Evolutionary conservation across 2,888 invertebrate genomes (phyloP).

Genomic region (Chymomyza amoena): DNA sequence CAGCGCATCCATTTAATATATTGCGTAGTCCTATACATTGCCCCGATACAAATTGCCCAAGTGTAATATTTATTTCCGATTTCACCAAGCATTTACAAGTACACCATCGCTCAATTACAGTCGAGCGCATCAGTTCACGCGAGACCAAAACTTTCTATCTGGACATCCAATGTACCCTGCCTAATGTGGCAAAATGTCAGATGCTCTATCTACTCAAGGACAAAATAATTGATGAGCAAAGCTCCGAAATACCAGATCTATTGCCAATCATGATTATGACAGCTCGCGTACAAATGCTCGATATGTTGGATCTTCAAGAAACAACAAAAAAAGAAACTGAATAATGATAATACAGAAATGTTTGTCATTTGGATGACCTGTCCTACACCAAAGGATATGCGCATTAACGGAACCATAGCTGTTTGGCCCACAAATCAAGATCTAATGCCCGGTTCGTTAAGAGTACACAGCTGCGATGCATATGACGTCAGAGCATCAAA

Average conservation of each 20-base stretch:
- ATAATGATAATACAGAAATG: slow-evolving; percentile 31
- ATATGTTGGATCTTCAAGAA: slow-evolving; percentile 32
- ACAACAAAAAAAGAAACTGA: not conserved
- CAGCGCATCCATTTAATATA: slow-evolving; percentile 42
- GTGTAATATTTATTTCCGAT: slow-evolving; percentile 68
- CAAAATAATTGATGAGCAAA: slow-evolving; percentile 62
- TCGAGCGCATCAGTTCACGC: slow-evolving; percentile 64
- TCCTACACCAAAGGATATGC: slow-evolving; percentile 52
- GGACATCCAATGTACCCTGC: slow-evolving; percentile 52
- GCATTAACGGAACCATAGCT: slow-evolving; percentile 59
- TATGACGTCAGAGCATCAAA: slow-evolving; percentile 66
- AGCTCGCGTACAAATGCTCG: slow-evolving; percentile 49
- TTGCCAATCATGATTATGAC: slow-evolving; percentile 74
- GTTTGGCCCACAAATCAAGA: slow-evolving; percentile 59
- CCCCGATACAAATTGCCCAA: slow-evolving; percentile 63
- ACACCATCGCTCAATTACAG: slow-evolving; percentile 64
- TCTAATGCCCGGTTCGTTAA: slow-evolving; percentile 46
- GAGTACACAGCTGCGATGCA: slow-evolving; percentile 65
- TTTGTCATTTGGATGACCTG: slow-evolving; percentile 74
- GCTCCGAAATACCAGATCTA: slow-evolving; percentile 56
- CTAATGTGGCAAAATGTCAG: slow-evolving; percentile 63
- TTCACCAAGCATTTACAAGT: slow-evolving; percentile 68
- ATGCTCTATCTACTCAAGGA: slow-evolving; percentile 66
- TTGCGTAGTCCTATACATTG: slow-evolving; percentile 64
- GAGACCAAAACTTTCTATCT: slow-evolving; percentile 71